Conservation (phyloP, 2,113 vertebrate genomes). For the Corythornis madagascariensis region DNA sequence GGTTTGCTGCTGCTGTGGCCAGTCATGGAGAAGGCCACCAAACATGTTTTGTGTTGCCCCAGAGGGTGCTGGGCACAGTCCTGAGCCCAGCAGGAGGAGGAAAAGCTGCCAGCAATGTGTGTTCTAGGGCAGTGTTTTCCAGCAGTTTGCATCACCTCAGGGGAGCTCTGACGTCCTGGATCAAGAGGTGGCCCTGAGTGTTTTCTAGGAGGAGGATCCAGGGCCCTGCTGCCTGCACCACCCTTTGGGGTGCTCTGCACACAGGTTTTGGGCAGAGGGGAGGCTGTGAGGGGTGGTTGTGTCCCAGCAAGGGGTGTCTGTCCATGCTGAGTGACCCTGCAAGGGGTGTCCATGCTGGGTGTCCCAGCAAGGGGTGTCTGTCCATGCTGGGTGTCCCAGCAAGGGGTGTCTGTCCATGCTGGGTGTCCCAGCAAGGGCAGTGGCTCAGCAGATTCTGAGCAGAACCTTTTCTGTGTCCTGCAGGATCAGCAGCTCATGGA, state of each 20-base stretch:
- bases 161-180: background rate
- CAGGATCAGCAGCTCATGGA: rapidly evolving
- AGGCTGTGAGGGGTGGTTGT: background rate
- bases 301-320: too few species aligned
- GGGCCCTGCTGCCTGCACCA: background rate
- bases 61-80: background rate
- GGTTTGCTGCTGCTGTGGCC: background rate
- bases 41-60: background rate
- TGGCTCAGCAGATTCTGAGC: background rate
- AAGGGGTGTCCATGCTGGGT: too few species aligned
- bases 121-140: background rate
- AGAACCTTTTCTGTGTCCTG: background rate
- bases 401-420: too few species aligned
- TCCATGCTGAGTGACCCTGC: too few species aligned
- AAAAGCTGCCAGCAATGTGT: background rate
- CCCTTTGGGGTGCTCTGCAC: background rate
- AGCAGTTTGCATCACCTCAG: background rate
- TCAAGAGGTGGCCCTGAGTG: background rate
- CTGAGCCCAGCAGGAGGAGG: background rate
- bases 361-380: too few species aligned
- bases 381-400: too few species aligned
- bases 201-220: background rate
- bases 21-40: background rate
- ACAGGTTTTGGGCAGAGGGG: background rate
- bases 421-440: background rate